These are phyloP conservation scores for Podocnemis expansa DNA, from an alignment of 2,113 vertebrate genomes.

Conservation along the genomic window DNA sequence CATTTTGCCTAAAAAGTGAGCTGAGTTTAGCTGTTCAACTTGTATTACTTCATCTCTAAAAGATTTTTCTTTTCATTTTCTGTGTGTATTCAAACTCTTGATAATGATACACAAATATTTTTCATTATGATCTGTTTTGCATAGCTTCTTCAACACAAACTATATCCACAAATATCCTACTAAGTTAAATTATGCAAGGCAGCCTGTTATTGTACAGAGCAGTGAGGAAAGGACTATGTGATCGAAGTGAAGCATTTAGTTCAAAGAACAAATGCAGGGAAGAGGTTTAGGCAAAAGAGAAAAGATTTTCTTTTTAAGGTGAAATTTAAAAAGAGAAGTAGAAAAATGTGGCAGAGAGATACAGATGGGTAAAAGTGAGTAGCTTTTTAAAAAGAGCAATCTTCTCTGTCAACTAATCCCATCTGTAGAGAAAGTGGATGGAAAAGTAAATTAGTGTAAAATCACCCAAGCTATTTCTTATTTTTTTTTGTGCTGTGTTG, in stretches of 20 bases:
- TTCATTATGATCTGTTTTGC: neutral
- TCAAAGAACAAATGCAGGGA: neutral
- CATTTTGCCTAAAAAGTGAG: neutral
- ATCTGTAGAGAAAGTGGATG: slow-evolving; percentile 1
- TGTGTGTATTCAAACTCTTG: neutral
- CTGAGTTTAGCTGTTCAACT: neutral
- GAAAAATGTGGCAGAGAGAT: neutral
- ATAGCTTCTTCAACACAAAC: neutral
- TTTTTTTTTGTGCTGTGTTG: slow-evolving; percentile 15
- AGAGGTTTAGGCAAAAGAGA: neutral
- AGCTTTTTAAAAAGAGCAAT: neutral
- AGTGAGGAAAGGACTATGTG: neutral
- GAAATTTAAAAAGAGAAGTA: neutral
- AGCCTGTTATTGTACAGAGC: no score
- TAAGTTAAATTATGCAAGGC: neutral
- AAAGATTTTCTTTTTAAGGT: neutral
- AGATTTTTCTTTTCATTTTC: neutral
- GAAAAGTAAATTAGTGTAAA: neutral
- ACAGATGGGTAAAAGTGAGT: neutral
- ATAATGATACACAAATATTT: neutral
- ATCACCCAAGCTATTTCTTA: neutral
- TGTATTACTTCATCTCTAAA: neutral
- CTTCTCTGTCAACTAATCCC: neutral
- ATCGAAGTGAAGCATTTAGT: neutral
- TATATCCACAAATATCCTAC: no score